Evolutionary conservation across 2,113 vertebrate species (phyloP).

Genomic region (Lagopus leucura): DNA sequence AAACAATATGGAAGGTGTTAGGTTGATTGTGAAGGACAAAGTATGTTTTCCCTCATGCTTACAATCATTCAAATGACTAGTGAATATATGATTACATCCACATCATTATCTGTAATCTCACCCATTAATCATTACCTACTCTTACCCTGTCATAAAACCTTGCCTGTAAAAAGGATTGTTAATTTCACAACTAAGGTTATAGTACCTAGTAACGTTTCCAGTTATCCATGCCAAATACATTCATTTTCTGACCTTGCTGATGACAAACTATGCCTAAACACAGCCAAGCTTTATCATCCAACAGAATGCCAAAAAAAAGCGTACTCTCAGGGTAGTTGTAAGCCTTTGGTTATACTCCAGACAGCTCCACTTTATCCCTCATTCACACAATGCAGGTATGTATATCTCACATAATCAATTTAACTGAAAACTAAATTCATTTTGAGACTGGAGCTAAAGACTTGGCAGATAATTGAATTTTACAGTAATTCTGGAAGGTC

Average conservation of each 20-base stretch:
- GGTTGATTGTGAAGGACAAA: not conserved
- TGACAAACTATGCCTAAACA: not conserved
- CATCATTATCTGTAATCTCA: not conserved
- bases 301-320: not conserved
- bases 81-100: not conserved
- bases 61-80: not conserved
- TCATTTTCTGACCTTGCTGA: not conserved
- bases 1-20: not conserved
- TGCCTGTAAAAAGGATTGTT: not conserved
- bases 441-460: not conserved
- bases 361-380: not conserved
- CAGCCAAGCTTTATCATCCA: not conserved
- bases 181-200: not conserved
- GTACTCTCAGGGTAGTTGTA: accelerated
- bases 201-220: not conserved
- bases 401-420: not conserved
- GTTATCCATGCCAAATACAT: not conserved
- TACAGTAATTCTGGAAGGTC: not conserved
- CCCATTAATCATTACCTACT: not conserved
- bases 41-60: accelerated
- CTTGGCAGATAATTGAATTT: not conserved
- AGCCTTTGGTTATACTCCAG: not conserved
- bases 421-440: not conserved
- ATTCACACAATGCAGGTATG: not conserved
- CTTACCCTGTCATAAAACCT: accelerated